Evolutionary conservation across 2,888 invertebrate genomes (phyloP).

Genomic region (Hirtodrosophila histrioides): DNA sequence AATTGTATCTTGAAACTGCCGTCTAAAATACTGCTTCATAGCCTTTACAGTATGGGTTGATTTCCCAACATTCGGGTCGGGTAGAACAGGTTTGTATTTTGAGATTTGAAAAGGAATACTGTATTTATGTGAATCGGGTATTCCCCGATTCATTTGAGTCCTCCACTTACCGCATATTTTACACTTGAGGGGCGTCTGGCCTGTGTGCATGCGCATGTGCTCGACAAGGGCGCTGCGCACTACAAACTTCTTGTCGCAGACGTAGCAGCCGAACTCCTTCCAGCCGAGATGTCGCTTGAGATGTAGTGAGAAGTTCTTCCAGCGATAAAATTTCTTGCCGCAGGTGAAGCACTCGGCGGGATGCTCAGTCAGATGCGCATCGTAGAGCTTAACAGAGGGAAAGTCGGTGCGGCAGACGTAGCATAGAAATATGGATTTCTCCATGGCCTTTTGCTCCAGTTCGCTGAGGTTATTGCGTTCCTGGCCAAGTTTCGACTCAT

Average conservation of each 20-base stretch:
- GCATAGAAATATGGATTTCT: constrained; percentile 85
- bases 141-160: too few species aligned
- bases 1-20: too few species aligned
- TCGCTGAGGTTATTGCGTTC: constrained; percentile 80
- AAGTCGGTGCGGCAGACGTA: constrained; percentile 89
- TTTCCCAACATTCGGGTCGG: too few species aligned
- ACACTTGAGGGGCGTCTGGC: constrained; percentile 92
- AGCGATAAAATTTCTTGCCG: constrained; percentile 90
- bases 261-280: constrained; percentile 89
- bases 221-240: constrained; percentile 92
- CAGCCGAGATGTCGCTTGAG: constrained; percentile 92
- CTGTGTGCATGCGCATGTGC: constrained; percentile 93
- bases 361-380: constrained; percentile 90
- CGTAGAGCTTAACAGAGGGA: constrained; percentile 88
- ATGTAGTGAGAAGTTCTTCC: constrained; percentile 91
- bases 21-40: too few species aligned
- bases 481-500: constrained; percentile 82
- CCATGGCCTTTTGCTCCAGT: constrained; percentile 80
- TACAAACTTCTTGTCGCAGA: constrained; percentile 92
- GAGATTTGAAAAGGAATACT: too few species aligned
- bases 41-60: too few species aligned
- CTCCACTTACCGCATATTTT: constrained; percentile 87
- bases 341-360: constrained; percentile 93
- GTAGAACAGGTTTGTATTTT: too few species aligned
- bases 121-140: too few species aligned